Base-by-base conservation (phyloP, 2,888 invertebrate species). In the Heliconius hortense region DNA sequence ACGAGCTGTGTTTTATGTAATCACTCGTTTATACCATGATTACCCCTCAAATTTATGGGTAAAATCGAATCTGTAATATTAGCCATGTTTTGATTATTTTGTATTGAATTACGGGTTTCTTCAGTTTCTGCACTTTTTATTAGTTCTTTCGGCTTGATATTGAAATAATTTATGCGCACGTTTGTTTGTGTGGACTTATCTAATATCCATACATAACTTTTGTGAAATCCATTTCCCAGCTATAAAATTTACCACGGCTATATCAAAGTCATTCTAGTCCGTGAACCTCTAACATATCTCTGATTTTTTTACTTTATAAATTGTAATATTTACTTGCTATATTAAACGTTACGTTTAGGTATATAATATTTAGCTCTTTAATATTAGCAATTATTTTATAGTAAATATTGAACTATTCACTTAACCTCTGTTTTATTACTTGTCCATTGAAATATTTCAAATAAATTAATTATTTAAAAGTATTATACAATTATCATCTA, bases 1-100 rank as follows among this genome's bases (percentile, higher is more conserved):
- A 82, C 73, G 78, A 74, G 77, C 74, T 76, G 78, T 79, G 79
- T 82, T 82, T 80, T 80, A 77, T 72, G 74, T 80, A 81, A 80
- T 80, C 79, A 78, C 70, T 72, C 79, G 73, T 76, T 78, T 80
- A 77, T 66, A 77, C 71, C 78, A 69, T 78, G 79, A 79, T 82
- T 82, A 78, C 75, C 70, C 70, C 56, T 69, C 80, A 79, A 80
- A 80, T 80, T 80, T 82, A 81, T 81, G 80, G 76, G 79, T 62
- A 80, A 78, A 76, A 80, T 76, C 78, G 79, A 79, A 82, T 79
- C 78, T 31, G 60, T 69, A 28, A 48, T 78, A 66, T 64, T 24
- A 53, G 10, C n/a, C 15, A 26, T 21, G 62, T 56, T 53, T 74
- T 69, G 53, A 53, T 74, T 35, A 63, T 75, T 71, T 64, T 71